phyloP scores from a whole-genome alignment of 2,113 vertebrate species.

The Jaculus jaculus region DNA sequence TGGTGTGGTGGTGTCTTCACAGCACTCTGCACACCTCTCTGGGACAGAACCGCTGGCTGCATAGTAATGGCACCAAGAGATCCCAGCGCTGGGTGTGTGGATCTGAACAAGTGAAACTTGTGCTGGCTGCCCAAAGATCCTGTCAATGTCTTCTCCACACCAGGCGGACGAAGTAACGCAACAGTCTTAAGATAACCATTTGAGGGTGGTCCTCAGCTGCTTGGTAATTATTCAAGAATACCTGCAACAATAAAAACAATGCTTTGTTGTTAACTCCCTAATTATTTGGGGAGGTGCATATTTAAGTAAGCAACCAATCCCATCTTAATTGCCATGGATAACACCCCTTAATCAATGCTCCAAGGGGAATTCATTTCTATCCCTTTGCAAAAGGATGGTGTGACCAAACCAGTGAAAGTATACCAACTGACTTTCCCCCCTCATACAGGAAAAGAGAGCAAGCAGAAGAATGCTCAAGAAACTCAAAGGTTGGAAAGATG shows the following conservation, averaged over 20 bases:
- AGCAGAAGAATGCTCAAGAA: not conserved
- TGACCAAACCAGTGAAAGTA: not conserved
- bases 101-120: not conserved
- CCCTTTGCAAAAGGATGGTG: not conserved
- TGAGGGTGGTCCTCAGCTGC: slow-evolving; percentile 76
- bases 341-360: not conserved
- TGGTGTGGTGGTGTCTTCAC: not conserved
- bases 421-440: not conserved
- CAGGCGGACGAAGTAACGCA: slow-evolving; percentile 85
- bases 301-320: not conserved
- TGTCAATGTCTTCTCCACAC: slow-evolving; percentile 86
- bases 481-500: too few species aligned
- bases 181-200: slow-evolving; percentile 83
- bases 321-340: rapidly evolving
- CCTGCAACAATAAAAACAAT: slow-evolving; percentile 79
- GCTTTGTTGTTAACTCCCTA: not conserved
- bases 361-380: not conserved
- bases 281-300: not conserved
- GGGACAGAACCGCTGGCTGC: not conserved
- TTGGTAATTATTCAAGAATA: slow-evolving; percentile 75
- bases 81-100: not conserved
- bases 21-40: not conserved
- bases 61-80: not conserved
- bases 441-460: not conserved
- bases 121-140: not conserved